phyloP scores from a whole-genome alignment of 2,113 vertebrate genomes.

The Salvator merianae region DNA sequence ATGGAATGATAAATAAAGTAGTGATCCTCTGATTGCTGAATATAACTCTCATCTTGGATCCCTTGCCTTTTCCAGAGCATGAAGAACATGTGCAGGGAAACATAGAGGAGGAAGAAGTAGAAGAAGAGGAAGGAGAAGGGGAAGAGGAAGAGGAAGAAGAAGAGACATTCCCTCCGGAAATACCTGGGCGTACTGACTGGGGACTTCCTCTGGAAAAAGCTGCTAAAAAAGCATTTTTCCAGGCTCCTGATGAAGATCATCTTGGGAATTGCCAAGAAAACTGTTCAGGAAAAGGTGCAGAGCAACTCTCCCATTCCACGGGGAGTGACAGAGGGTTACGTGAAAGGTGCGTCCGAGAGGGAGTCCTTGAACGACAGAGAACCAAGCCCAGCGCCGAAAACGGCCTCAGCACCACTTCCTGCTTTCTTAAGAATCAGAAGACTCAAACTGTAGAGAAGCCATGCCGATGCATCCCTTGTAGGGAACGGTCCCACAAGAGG shows the following conservation, averaged over 20 bases:
- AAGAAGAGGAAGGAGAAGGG: too few species aligned
- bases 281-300: neutral
- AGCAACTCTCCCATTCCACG: neutral
- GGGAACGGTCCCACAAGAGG: neutral
- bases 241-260: neutral
- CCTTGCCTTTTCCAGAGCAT: too few species aligned
- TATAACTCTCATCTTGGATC: too few species aligned
- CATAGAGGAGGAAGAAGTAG: too few species aligned
- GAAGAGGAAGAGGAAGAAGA: too few species aligned
- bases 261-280: neutral
- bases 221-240: neutral
- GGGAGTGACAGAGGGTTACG: neutral
- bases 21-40: too few species aligned
- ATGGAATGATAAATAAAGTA: too few species aligned
- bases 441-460: neutral
- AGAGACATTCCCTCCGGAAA: neutral
- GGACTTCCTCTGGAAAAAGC: neutral
- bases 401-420: neutral
- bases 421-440: constrained; percentile 6
- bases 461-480: neutral
- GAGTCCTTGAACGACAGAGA: neutral
- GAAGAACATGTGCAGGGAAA: too few species aligned
- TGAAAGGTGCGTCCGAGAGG: neutral
- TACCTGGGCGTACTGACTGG: neutral
- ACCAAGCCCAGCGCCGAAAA: neutral